Percentiles rank a stretch among this genome's conserved stretches.
These are phyloP conservation scores for Pogoniulus pusillus DNA, from an alignment of 2,797 vertebrate species.

Conservation along the genomic window DNA sequence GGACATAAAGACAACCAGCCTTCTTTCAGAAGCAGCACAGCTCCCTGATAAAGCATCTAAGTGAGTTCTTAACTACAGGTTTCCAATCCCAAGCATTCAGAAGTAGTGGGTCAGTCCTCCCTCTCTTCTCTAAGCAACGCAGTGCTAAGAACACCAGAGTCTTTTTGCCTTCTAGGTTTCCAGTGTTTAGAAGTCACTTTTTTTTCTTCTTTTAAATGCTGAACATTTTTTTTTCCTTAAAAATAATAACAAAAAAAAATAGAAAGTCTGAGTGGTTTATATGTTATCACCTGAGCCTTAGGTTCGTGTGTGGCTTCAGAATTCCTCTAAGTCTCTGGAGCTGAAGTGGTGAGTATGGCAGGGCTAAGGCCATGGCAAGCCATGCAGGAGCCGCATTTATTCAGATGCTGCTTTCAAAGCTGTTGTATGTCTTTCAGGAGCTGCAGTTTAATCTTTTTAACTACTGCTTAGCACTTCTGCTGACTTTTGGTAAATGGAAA, in stretches of 20 bases:
- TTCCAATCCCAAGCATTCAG: background rate
- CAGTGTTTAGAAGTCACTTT: background rate
- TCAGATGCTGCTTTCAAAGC: background rate
- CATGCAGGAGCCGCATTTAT: background rate
- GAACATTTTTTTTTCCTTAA: background rate
- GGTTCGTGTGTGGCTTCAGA: rapidly evolving
- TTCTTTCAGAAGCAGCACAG: background rate
- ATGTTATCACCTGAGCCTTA: background rate
- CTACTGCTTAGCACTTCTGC: background rate
- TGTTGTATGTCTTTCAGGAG: background rate
- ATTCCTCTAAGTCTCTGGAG: background rate
- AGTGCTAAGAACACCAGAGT: background rate
- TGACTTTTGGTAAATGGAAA: background rate
- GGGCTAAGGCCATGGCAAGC: background rate
- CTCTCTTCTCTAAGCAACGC: background rate
- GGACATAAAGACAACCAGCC: background rate
- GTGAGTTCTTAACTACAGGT: background rate
- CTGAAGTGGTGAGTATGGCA: background rate
- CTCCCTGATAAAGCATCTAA: background rate
- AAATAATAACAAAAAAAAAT: too few relatives aligned
- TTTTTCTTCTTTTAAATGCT: background rate
- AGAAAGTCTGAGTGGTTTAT: background rate
- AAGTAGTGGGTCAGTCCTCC: slow-evolving; percentile 26
- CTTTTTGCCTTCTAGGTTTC: background rate
- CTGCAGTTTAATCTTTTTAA: background rate